These are phyloP conservation scores for Bembecia ichneumoniformis DNA, from an alignment of 2,888 invertebrate species.

Conservation along the genomic window DNA sequence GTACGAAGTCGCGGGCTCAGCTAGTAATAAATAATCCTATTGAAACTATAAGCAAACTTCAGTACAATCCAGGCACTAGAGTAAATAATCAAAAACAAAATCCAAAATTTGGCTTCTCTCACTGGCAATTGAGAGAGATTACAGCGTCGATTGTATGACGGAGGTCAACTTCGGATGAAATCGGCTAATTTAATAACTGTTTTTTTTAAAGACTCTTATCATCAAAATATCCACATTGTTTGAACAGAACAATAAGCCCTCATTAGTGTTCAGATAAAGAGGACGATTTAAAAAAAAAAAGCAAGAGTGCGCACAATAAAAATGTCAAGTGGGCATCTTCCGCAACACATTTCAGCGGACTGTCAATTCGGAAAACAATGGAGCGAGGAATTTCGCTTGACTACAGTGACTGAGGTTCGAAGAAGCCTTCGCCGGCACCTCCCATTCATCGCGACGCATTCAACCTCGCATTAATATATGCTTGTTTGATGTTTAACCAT, in stretches of 20 bases:
- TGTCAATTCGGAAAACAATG: slow-evolving; percentile 42
- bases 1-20: no score
- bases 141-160: no score
- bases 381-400: slow-evolving; percentile 41
- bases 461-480: background rate
- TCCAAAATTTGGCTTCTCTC: no score
- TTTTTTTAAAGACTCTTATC: background rate
- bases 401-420: slow-evolving; percentile 41
- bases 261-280: background rate
- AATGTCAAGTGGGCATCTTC: background rate
- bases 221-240: background rate
- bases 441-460: slow-evolving; percentile 36
- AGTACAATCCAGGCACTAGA: no score
- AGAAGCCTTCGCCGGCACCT: slow-evolving; percentile 32
- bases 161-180: no score
- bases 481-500: slow-evolving; percentile 42
- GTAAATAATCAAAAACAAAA: no score
- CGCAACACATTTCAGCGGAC: slow-evolving; percentile 3
- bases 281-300: background rate
- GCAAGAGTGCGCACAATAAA: background rate
- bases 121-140: no score
- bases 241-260: background rate
- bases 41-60: no score
- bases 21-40: no score
- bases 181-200: no score